Base-by-base conservation (phyloP, 2,797 vertebrate genomes). In the Salarias fasciatus region DNA sequence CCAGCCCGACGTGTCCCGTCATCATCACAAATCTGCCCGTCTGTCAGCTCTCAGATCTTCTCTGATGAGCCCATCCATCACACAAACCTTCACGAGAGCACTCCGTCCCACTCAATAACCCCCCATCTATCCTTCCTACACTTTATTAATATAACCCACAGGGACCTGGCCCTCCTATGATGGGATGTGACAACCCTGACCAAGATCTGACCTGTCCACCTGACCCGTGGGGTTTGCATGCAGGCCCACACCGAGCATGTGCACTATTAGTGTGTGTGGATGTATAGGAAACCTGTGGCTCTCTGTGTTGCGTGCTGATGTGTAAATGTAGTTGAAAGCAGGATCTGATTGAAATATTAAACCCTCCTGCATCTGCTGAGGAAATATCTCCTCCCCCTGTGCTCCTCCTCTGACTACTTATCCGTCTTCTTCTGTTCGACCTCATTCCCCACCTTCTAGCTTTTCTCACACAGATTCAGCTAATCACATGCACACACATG, bases 161-260 rank as follows among this genome's bases (percentile, higher is more conserved):
- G 63, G 72, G 61, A 65, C 50, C 43, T 3, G 18, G 45, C 28
- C 13, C 33, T 79, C 37, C 18, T 18, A 8, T 30, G 53, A 86
- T 77, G 66, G 53, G 48, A 66, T 58, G 52, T 58, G 82, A 84
- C 67, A 82, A 66, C 62, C 55, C 49, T 82, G 81, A 83, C 83
- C 51, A n/a, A 59, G 14, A 37, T 38, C 66, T 76, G 75, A 81
- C 73, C 81, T 77, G 56, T 40, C 31, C 45, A 14, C 38, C 69
- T 82, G 59, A 62, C 53, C 54, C 37, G 30, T n/a, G 4, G 11
- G 54, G 53, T 57, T 14, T 61, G 18, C 13, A 14, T 30, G 31
- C 12, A 8, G 9, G 10, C 4, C 11, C 4, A 9, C 4, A 9
- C 33, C 51, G 40, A 52, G 24, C 24, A 14, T 38, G 5, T 11